Conservation (phyloP, 2,888 invertebrate genomes). For the Drosophila incognita region DNA sequence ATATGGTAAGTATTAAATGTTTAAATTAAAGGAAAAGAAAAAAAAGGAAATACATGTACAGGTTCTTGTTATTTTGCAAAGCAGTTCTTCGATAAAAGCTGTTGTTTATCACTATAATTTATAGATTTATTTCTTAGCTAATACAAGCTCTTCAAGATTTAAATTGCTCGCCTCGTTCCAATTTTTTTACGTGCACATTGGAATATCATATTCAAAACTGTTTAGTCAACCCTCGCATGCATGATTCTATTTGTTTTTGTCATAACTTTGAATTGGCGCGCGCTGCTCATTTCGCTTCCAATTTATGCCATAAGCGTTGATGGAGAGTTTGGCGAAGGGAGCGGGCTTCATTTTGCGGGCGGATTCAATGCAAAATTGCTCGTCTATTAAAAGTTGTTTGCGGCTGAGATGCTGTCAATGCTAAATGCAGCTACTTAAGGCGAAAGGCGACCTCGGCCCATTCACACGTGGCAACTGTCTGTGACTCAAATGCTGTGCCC, state of each 20-base stretch:
- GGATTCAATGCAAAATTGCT: slow-evolving; percentile 44
- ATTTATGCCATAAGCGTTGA: slow-evolving; percentile 65
- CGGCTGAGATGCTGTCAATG: slow-evolving; percentile 52
- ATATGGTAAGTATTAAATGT: not conserved
- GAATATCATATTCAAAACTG: slow-evolving; percentile 5
- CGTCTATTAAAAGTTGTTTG: slow-evolving; percentile 67
- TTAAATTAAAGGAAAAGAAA: not conserved
- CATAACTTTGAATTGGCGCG: slow-evolving; percentile 68
- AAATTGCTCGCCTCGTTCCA: not conserved
- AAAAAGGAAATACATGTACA: not conserved
- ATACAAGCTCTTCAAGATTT: not conserved
- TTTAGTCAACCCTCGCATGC: slow-evolving; percentile 39
- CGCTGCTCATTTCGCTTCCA: slow-evolving; percentile 70
- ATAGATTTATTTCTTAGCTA: not conserved
- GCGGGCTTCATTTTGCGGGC: slow-evolving; percentile 29
- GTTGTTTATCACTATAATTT: not conserved
- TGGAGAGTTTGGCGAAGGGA: not conserved
- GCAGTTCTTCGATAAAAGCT: not conserved
- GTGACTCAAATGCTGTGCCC: slow-evolving; percentile 31
- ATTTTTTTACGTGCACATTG: not conserved
- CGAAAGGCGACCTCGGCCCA: slow-evolving; percentile 41
- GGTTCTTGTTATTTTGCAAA: not conserved
- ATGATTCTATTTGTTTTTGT: slow-evolving; percentile 64
- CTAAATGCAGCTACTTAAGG: slow-evolving; percentile 61
- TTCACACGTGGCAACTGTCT: slow-evolving; percentile 66